phyloP scores from a whole-genome alignment of 2,888 invertebrate genomes.

The Ischnus inquisitorius region DNA sequence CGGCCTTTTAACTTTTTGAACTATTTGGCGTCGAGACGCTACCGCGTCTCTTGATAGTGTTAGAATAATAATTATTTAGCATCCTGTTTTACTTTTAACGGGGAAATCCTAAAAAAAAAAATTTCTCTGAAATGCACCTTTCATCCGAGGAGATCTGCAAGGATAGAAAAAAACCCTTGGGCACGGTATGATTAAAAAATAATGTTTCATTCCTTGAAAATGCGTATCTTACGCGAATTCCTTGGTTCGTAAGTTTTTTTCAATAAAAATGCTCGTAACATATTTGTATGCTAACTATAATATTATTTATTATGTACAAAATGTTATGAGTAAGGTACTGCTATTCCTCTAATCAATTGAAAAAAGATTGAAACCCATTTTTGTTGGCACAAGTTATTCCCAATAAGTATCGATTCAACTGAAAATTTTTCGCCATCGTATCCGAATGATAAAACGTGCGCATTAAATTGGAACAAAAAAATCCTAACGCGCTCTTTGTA shows the following conservation, averaged over 20 bases:
- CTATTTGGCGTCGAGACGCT: too few species aligned
- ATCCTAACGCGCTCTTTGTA: background rate
- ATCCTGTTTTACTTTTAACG: too few species aligned
- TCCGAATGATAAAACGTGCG: background rate
- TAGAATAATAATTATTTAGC: too few species aligned
- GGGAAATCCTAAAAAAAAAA: too few species aligned
- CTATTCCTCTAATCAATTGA: too few species aligned
- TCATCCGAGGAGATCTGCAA: too few species aligned
- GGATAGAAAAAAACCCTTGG: too few species aligned
- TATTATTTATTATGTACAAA: conserved; percentile 5
- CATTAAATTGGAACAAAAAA: background rate
- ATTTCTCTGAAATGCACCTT: too few species aligned
- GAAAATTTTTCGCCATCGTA: background rate
- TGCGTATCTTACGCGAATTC: background rate
- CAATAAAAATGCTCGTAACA: background rate
- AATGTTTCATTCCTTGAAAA: background rate
- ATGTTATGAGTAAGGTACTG: background rate
- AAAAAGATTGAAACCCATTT: background rate
- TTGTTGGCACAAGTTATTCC: background rate
- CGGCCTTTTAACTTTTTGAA: too few species aligned
- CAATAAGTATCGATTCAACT: background rate
- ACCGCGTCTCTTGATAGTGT: too few species aligned
- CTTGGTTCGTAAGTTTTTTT: background rate
- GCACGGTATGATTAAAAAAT: too few species aligned
- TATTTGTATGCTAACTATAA: background rate